A percentile compares a stretch with the other conserved stretches of the same genome.
Evolutionary conservation across 2,797 vertebrate genomes (phyloP).

Genomic region (Microctenopoma stevenorrisi): DNA sequence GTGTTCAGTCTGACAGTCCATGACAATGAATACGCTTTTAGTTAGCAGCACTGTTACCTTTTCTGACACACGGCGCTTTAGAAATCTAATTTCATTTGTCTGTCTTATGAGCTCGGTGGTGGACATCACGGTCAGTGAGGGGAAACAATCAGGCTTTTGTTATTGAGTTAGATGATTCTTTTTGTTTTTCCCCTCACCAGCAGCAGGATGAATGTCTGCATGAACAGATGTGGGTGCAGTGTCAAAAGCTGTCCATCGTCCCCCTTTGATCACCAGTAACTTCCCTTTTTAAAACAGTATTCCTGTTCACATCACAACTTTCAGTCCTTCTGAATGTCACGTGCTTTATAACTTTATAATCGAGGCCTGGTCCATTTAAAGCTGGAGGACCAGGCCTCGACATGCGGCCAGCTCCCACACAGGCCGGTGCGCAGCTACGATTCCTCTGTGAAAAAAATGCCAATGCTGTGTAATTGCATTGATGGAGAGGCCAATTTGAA

Average conservation of each 20-base stretch:
- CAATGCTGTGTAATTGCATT: conserved; percentile 23
- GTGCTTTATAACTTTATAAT: conserved; percentile 5
- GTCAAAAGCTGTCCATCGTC: conserved; percentile 33
- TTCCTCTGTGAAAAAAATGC: conserved; percentile 1
- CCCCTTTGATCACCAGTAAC: conserved; percentile 35
- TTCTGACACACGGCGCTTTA: conserved; percentile 9
- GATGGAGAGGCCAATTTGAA: conserved; percentile 20
- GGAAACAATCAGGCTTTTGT: conserved; percentile 39
- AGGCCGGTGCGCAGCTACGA: background rate
- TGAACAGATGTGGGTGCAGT: conserved; percentile 44
- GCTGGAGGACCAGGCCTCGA: conserved; percentile 14
- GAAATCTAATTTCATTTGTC: conserved; percentile 33
- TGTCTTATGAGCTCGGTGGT: conserved; percentile 14
- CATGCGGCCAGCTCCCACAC: conserved; percentile 9
- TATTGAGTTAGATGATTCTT: conserved; percentile 24
- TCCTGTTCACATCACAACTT: conserved; percentile 28
- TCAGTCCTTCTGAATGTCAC: conserved; percentile 12
- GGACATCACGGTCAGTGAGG: conserved; percentile 6
- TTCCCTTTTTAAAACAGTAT: conserved; percentile 10
- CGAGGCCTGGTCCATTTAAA: conserved; percentile 4
- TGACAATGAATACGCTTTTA: conserved; percentile 16
- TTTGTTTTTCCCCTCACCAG: background rate
- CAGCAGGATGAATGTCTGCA: conserved; percentile 16
- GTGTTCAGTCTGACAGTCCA: conserved; percentile 19
- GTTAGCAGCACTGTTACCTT: background rate